Conservation (phyloP, 2,113 vertebrate genomes). For the Corythoichthys intestinalis region DNA sequence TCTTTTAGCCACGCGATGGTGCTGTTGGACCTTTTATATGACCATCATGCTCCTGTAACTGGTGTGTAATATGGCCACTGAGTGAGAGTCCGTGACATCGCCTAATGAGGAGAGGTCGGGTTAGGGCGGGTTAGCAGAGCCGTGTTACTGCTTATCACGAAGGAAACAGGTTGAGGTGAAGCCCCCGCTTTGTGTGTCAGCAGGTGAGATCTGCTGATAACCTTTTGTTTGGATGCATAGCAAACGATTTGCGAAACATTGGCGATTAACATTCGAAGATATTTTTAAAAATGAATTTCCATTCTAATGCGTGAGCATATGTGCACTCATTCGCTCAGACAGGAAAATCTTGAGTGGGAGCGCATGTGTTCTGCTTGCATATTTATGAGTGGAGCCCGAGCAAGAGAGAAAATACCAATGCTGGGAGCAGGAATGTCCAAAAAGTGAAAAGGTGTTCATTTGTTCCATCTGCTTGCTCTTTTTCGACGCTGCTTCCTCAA, state of each 20-base stretch:
- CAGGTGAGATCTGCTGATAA: slow-evolving; percentile 43
- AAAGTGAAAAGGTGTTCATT: slow-evolving; percentile 62
- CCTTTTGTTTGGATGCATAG: not conserved
- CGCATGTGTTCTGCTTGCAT: slow-evolving; percentile 64
- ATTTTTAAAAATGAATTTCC: slow-evolving; percentile 23
- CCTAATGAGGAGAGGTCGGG: not conserved
- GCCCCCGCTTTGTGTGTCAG: slow-evolving; percentile 2
- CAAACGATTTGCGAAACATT: too few relatives aligned
- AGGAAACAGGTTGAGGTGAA: slow-evolving; percentile 55
- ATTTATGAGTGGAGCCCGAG: slow-evolving; percentile 60
- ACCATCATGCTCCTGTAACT: not conserved
- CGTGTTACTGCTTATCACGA: slow-evolving; percentile 56
- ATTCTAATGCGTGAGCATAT: slow-evolving; percentile 47
- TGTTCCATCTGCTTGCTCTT: slow-evolving; percentile 73
- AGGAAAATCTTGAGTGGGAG: slow-evolving; percentile 48
- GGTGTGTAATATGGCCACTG: not conserved
- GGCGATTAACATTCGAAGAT: too few relatives aligned
- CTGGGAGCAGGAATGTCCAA: slow-evolving; percentile 32
- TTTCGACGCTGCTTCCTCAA: slow-evolving; percentile 42
- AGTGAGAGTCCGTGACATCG: not conserved
- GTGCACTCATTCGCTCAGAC: slow-evolving; percentile 26
- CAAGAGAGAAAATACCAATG: slow-evolving; percentile 10
- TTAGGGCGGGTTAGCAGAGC: slow-evolving; percentile 5
- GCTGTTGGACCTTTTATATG: slow-evolving; percentile 17
- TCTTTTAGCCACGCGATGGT: slow-evolving; percentile 38